phyloP scores from a whole-genome alignment of 2,113 vertebrate species.

The Pygoscelis adeliae region DNA sequence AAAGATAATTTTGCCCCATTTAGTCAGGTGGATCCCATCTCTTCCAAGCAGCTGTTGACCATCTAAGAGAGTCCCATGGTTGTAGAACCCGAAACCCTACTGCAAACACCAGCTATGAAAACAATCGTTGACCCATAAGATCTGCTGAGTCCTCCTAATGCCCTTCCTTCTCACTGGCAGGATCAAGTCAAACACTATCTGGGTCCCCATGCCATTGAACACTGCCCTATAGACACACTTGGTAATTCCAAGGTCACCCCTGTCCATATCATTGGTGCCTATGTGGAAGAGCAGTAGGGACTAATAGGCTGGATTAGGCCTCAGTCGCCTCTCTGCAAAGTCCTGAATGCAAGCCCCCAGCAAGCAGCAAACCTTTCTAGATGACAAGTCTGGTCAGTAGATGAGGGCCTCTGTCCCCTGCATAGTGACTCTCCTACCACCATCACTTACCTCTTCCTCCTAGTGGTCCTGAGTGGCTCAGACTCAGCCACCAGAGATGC shows the following conservation, averaged over 20 bases:
- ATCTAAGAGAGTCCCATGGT: not conserved
- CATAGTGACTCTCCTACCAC: not conserved
- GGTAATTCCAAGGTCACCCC: not conserved
- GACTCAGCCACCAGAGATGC: not conserved
- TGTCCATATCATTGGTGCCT: not conserved
- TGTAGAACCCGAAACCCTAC: not conserved
- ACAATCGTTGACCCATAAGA: not conserved
- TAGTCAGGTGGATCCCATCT: not conserved
- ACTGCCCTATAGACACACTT: not conserved
- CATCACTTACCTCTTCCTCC: not conserved
- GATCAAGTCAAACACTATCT: not conserved
- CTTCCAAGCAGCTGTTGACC: not conserved
- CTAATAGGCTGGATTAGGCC: not conserved
- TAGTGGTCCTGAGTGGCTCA: not conserved
- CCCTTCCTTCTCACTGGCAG: not conserved
- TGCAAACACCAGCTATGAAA: not conserved
- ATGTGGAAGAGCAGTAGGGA: no score
- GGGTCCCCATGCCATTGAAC: not conserved
- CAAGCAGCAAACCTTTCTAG: not conserved
- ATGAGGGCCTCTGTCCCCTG: not conserved
- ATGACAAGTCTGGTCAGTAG: not conserved
- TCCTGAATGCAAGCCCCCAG: not conserved
- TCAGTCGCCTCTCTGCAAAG: fast-evolving
- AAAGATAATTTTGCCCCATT: not conserved
- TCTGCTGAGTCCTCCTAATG: not conserved